These are phyloP conservation scores for Aldabrachelys gigantea DNA, from an alignment of 2,113 vertebrate species.

Conservation along the genomic window DNA sequence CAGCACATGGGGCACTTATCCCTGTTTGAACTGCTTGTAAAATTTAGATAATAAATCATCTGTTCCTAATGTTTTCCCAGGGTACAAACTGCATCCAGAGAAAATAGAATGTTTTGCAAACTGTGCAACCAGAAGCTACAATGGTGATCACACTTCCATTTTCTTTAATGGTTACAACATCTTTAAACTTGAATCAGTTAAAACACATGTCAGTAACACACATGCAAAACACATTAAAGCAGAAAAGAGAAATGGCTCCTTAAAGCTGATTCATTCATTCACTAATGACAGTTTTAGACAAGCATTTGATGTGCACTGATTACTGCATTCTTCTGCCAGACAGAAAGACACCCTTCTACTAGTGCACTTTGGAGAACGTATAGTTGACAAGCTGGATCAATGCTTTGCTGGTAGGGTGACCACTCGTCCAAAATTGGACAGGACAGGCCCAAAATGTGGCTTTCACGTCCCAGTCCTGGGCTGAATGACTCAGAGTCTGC, in stretches of 20 bases:
- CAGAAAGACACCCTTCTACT: neutral
- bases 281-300: neutral
- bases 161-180: conserved; percentile 11
- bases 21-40: conserved; percentile 31
- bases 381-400: neutral
- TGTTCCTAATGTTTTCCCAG: conserved; percentile 59
- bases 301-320: neutral
- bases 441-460: no score
- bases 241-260: conserved; percentile 14
- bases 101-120: conserved; percentile 50
- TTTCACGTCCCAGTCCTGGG: no score
- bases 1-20: conserved; percentile 4
- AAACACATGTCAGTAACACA: conserved; percentile 29
- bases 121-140: conserved; percentile 39
- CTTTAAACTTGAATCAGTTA: conserved; percentile 42
- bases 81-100: conserved; percentile 34
- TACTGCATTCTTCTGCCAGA: neutral
- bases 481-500: no score
- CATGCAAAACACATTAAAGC: conserved; percentile 18
- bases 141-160: conserved; percentile 14
- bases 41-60: conserved; percentile 43
- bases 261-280: neutral
- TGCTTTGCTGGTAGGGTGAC: no score
- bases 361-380: neutral
- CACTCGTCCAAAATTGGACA: no score